Base-by-base conservation (phyloP, 2,113 vertebrate genomes). In the Phylloscopus trochilus region DNA sequence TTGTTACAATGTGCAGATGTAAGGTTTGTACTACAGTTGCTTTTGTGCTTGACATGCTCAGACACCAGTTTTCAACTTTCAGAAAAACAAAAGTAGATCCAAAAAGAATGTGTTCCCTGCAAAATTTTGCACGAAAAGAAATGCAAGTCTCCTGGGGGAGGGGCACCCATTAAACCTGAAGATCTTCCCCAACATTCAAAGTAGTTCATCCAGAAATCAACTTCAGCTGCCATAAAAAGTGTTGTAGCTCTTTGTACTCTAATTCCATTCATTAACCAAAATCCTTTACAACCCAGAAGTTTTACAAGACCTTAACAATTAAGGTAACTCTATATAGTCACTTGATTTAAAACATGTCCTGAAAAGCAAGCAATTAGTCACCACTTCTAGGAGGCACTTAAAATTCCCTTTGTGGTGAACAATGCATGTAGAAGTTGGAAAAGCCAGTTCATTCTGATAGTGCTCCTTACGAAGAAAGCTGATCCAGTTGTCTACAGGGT, bases 301-400 rank as follows among this genome's bases (percentile, higher is more conserved):
- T 95, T 96, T 87, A 90, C 78, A 80, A 89, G 74, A 90, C 30
- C 67, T 95, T 83, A 77, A 77, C 91, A 95, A 95, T 77, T 89
- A 94, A 91, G 83, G 87, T 91, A 95, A 95, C 67, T 74, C 87
- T 47, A 55, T 22, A 88, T n/a, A 97, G 82, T 94, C 68, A 90
- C 88, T 80, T 90, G 82, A 95, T 94, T 94, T 93, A 93, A 92
- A 95, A 90, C 72, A 67, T 13, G 44, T 73, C 55, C 93, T 90
- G 82, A 91, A 90, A 95, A 92, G 82, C 77, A 88, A 92, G 85
- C 83, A 96, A 94, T 95, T 94, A 95, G 87, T 92, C 78, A 95
- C 55, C 76, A 91, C 67, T 92, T 90, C 75, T 47, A 80, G 68
- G 30, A 86, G 58, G 44, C 75, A 88, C 84, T 92, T 90, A 67